A percentile compares a stretch with the other conserved stretches of the same genome.
Conservation (phyloP, 2,113 vertebrate species). For the Noctilio leporinus region DNA sequence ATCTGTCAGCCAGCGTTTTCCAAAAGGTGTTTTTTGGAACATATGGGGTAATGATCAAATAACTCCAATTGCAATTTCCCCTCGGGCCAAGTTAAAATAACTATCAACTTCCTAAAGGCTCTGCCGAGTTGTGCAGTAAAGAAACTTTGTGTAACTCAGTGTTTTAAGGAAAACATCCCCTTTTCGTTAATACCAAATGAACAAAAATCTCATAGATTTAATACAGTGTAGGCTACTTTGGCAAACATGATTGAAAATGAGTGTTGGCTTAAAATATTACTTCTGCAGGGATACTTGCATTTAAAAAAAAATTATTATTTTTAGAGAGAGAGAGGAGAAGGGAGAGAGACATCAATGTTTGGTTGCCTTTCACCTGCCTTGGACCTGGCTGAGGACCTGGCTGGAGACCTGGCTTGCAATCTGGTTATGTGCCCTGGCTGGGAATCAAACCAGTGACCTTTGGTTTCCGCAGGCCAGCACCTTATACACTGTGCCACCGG, state of each 20-base stretch:
- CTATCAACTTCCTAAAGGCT: background rate
- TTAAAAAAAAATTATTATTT: too few relatives aligned
- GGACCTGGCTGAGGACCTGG: too few relatives aligned
- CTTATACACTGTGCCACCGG: too few relatives aligned
- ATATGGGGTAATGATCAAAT: background rate
- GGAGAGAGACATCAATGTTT: too few relatives aligned
- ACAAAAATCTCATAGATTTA: background rate
- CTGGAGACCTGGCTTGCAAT: too few relatives aligned
- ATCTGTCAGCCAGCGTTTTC: background rate
- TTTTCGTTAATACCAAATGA: background rate
- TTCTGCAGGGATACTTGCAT: background rate
- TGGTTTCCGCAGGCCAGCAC: too few relatives aligned
- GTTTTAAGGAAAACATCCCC: background rate
- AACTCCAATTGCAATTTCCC: background rate
- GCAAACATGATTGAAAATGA: background rate
- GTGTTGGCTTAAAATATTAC: background rate
- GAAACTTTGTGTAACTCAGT: background rate
- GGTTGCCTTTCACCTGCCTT: too few relatives aligned
- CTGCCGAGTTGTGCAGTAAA: background rate
- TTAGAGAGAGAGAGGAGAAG: too few relatives aligned
- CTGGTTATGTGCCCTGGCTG: too few relatives aligned
- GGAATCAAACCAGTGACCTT: too few relatives aligned
- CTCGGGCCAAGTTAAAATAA: background rate
- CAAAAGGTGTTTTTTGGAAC: background rate
- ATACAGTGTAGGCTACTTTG: background rate